These are phyloP conservation scores for Paracanthobrama guichenoti DNA, from an alignment of 2,113 vertebrate species.

Conservation along the genomic window DNA sequence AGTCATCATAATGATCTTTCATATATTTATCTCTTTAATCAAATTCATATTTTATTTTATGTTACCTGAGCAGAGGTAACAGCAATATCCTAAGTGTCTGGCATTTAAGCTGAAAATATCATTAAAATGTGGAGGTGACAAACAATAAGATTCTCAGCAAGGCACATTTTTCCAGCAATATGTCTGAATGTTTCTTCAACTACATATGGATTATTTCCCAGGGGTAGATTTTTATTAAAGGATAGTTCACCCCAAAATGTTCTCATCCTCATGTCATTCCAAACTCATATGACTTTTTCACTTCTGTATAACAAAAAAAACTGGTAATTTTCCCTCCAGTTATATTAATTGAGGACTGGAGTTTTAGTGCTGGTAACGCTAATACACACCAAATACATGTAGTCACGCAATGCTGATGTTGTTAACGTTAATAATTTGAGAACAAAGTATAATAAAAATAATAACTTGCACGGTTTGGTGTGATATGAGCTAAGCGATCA, in stretches of 20 bases:
- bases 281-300: background rate
- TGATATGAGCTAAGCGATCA: too few species aligned
- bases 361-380: background rate
- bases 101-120: background rate
- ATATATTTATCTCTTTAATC: background rate
- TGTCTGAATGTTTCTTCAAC: background rate
- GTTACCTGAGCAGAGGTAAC: background rate
- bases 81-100: background rate
- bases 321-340: background rate
- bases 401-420: too few species aligned
- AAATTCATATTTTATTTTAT: background rate
- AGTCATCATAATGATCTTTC: background rate
- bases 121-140: background rate
- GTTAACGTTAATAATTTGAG: too few species aligned
- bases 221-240: background rate
- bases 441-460: too few species aligned
- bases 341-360: background rate
- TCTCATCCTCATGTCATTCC: background rate
- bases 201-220: background rate
- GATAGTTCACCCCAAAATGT: background rate
- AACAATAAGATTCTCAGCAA: background rate
- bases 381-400: too few species aligned
- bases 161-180: background rate
- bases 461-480: too few species aligned
- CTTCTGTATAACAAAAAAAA: background rate